phyloP scores from a whole-genome alignment of 2,888 invertebrate genomes.

The Caenorhabditis japonica region DNA sequence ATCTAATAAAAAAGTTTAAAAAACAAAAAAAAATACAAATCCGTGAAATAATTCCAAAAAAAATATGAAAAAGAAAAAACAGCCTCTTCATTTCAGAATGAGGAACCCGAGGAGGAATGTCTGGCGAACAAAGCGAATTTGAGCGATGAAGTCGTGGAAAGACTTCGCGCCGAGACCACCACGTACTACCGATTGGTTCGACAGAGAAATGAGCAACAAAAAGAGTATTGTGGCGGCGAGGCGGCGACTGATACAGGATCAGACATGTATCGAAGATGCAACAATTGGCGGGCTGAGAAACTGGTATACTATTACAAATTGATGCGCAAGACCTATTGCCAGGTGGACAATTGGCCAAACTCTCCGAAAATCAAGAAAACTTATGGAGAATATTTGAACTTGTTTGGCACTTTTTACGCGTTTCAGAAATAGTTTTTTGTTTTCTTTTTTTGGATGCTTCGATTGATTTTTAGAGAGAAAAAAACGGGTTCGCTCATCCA shows the following conservation, averaged over 20 bases:
- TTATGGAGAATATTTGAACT: conserved; percentile 65
- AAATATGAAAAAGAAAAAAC: too few species aligned
- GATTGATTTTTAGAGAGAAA: too few species aligned
- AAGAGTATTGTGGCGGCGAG: conserved; percentile 45
- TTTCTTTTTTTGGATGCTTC: too few species aligned
- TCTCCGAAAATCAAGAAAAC: conserved; percentile 62
- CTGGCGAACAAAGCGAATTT: conserved; percentile 63
- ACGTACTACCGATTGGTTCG: conserved; percentile 36
- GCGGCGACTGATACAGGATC: conserved; percentile 5
- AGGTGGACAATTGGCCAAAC: conserved; percentile 68
- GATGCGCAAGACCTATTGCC: conserved; percentile 71
- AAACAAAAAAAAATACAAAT: background rate
- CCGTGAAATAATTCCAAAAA: background rate
- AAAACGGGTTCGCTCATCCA: conserved; percentile 19
- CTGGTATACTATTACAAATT: conserved; percentile 72
- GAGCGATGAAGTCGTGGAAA: conserved; percentile 53
- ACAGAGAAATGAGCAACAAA: conserved; percentile 55
- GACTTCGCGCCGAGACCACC: conserved; percentile 45
- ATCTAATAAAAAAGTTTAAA: too few species aligned
- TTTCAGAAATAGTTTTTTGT: conserved; percentile 58
- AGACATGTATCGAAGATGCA: conserved; percentile 54
- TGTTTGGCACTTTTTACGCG: conserved; percentile 71
- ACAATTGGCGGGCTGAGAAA: conserved; percentile 70
- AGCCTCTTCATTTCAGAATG: conserved; percentile 23
- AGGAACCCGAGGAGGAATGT: conserved; percentile 68